Percentiles rank a stretch among this genome's conserved stretches.
phyloP scores from a whole-genome alignment of 2,113 vertebrate species.

The Girardinichthys multiradiatus region DNA sequence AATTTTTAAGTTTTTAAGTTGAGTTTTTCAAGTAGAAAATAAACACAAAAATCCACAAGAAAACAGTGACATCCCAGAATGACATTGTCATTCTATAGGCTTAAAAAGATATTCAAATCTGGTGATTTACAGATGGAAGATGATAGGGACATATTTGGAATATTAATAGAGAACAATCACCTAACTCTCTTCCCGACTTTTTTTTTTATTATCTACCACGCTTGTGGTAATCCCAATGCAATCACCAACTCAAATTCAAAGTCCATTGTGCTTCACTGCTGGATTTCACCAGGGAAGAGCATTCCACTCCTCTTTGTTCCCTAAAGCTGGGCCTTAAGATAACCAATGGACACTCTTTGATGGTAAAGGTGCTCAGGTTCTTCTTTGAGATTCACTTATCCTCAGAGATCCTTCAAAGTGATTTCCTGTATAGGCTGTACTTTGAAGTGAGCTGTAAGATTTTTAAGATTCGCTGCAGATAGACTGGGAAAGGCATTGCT shows the following conservation, averaged over 20 bases:
- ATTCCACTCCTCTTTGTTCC: constrained; percentile 50
- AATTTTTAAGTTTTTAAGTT: too few species aligned
- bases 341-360: constrained; percentile 27
- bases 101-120: not conserved
- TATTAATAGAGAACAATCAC: constrained; percentile 54
- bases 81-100: too few species aligned
- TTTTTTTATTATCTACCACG: constrained; percentile 25
- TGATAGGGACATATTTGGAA: constrained; percentile 55
- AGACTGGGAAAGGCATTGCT: not conserved
- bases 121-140: constrained; percentile 48
- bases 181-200: constrained; percentile 19
- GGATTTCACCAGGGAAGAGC: constrained; percentile 36
- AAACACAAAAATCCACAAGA: too few species aligned
- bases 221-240: constrained; percentile 47
- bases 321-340: constrained; percentile 40
- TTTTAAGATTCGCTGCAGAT: constrained; percentile 1
- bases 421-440: constrained; percentile 17
- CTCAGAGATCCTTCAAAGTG: constrained; percentile 20
- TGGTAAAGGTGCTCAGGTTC: constrained; percentile 22
- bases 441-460: constrained; percentile 6
- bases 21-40: too few species aligned
- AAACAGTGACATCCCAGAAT: too few species aligned
- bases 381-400: constrained; percentile 24
- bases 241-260: constrained; percentile 52
- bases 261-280: constrained; percentile 26